Evolutionary conservation across 2,888 invertebrate genomes (phyloP), one percentile per base, ranked within the genome.

Genomic region (Brachypalpus laphriformis): DNA sequence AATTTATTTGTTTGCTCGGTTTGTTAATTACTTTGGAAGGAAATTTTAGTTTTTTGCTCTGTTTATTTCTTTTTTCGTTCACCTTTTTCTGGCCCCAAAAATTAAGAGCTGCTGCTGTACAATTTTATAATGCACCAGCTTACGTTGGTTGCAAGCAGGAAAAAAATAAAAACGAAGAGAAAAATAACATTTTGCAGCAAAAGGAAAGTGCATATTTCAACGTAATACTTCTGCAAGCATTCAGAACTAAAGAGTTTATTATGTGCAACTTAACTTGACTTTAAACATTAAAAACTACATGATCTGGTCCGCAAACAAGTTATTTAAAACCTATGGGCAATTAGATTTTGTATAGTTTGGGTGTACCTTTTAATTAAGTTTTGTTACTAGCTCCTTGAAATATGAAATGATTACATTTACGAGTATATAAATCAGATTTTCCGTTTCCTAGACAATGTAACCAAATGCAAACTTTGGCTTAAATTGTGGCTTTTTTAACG

Each of bases 1-100:
- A 65, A 75, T 75, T 57, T 68, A 77, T 37, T 42, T 54, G 70
- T 70, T 42, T 70, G 28, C 77, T 61, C 40, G 59, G 70, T 42
- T 61, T 70, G 61, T 54, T 77, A 61, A 77, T 77, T 77, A 77
- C 59, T 42, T 16, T 47, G 47, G 28, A 63, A 47, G 7, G 9
- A 31, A n/a, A 63, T 63, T 63, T 11, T n/a, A 28, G 28, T 16
- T 42, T 47, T 47, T 47, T 47, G 8, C 18, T 45, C 2, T 45
- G 8, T 45, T 45, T 18, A 18, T 18, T 40, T 14, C 16, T 40
- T 5, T 14, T 14, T 7, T 40, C 7, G n/a, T 14, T 20, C 18
- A 47, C 47, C 20, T 47, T 47, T 42, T 47, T n/a, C n/a, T 45
- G 18, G 18, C 16, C 42, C 8, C 2, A 9, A 16, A 18, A 45